Percentiles rank a stretch among this genome's conserved stretches.
These are phyloP conservation scores for Phytoseiulus persimilis DNA, from an alignment of 2,888 invertebrate species.

Conservation along the genomic window DNA sequence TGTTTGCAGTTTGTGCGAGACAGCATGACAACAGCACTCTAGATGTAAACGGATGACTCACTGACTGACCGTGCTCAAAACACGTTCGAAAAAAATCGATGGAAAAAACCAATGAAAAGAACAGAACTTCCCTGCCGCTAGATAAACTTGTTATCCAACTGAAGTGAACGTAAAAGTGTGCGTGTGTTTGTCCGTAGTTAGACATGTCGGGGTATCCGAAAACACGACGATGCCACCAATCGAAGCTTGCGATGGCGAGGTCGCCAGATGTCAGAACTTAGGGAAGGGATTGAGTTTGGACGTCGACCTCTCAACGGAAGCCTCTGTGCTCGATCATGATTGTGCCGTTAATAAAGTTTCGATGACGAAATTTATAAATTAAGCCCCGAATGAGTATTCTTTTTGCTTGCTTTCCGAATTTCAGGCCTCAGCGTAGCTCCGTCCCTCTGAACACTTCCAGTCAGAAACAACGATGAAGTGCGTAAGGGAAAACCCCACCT, in stretches of 20 bases:
- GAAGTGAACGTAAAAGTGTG: background rate
- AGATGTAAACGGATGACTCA: background rate
- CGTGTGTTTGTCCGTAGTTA: background rate
- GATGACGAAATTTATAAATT: background rate
- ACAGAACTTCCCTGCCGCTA: background rate
- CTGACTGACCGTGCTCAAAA: background rate
- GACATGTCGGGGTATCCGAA: background rate
- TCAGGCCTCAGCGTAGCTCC: too few species aligned
- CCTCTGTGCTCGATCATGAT: slow-evolving; percentile 23
- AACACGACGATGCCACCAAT: background rate
- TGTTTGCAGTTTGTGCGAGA: background rate
- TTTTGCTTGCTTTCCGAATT: background rate
- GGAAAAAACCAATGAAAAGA: background rate
- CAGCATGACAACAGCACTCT: background rate
- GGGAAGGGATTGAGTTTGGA: background rate
- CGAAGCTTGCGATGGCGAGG: background rate
- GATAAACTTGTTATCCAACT: background rate
- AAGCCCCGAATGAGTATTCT: background rate
- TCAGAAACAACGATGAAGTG: too few species aligned
- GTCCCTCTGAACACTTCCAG: too few species aligned
- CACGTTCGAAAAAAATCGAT: background rate
- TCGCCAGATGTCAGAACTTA: background rate
- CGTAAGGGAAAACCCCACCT: too few species aligned
- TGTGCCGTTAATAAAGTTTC: slow-evolving; percentile 31
- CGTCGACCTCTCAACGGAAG: background rate